phyloP scores from a whole-genome alignment of 1,140 invertebrate genomes.

The Lutraria rhynchaena region DNA sequence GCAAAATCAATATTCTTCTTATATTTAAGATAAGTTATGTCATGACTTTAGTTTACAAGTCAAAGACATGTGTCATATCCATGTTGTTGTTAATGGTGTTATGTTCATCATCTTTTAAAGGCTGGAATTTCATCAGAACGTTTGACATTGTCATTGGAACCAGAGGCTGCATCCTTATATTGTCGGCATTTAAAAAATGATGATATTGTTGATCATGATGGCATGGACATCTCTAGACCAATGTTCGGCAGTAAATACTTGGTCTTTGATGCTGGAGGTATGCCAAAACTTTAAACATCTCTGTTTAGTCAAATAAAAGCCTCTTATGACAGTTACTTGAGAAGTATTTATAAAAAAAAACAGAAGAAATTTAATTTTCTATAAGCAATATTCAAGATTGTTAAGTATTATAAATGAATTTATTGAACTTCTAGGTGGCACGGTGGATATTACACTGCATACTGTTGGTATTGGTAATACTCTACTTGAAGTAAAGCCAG shows the following conservation, averaged over 20 bases:
- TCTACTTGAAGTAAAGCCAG: slow-evolving; percentile 16
- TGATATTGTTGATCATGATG: background rate
- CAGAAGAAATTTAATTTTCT: background rate
- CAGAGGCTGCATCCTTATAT: slow-evolving; percentile 20
- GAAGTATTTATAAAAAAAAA: background rate
- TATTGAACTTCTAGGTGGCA: slow-evolving; percentile 26
- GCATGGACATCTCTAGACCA: background rate
- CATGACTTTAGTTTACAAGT: too few species aligned
- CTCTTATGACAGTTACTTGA: background rate
- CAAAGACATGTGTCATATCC: too few species aligned
- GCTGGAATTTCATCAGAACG: background rate
- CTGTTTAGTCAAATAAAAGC: background rate
- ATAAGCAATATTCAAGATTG: background rate
- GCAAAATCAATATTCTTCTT: too few species aligned
- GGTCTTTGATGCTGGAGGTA: slow-evolving; percentile 39
- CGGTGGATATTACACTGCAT: slow-evolving; percentile 47
- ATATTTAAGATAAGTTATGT: too few species aligned
- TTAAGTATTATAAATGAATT: background rate
- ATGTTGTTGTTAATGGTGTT: too few species aligned
- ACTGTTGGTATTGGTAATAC: background rate
- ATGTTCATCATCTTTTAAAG: too few species aligned
- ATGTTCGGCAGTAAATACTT: background rate
- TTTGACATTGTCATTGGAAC: background rate
- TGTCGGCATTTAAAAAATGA: slow-evolving; percentile 9
- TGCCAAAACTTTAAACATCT: background rate